Evolutionary conservation across 2,888 invertebrate genomes (phyloP).

Genomic region (Pachymerium ferrugineum): DNA sequence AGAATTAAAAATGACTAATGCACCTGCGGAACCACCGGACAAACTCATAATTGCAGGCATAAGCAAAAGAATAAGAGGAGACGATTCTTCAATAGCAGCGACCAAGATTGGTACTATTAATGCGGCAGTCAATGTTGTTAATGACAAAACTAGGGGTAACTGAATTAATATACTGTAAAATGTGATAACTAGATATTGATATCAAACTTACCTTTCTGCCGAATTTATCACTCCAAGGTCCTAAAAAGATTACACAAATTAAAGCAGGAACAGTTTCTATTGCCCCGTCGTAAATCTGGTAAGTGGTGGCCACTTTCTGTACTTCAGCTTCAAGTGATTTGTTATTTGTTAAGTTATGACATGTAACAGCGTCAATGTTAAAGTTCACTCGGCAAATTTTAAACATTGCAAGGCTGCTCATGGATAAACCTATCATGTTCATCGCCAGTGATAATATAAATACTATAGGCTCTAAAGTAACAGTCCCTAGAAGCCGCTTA

Average conservation of each 20-base stretch:
- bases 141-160: neutral
- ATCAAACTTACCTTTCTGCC: constrained; percentile 36
- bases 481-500: neutral
- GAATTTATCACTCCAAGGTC: constrained; percentile 38
- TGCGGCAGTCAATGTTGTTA: neutral
- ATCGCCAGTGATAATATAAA: neutral
- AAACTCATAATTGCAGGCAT: neutral
- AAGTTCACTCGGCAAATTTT: constrained; percentile 36
- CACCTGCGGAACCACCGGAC: neutral
- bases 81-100: neutral
- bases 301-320: constrained; percentile 36
- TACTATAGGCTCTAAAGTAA: constrained; percentile 32
- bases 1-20: too few relatives aligned
- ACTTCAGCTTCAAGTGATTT: constrained; percentile 28
- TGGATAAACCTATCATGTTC: constrained; percentile 24
- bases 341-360: constrained; percentile 33
- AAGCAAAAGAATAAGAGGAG: neutral
- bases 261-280: constrained; percentile 34
- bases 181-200: neutral
- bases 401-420: constrained; percentile 36
- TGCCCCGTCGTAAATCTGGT: constrained; percentile 35
- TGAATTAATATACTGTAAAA: neutral
- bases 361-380: constrained; percentile 33
- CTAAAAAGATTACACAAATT: constrained; percentile 35
- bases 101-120: neutral